Evolutionary conservation across 2,797 vertebrate species (phyloP).

Genomic region (Phalloptychus januarius): DNA sequence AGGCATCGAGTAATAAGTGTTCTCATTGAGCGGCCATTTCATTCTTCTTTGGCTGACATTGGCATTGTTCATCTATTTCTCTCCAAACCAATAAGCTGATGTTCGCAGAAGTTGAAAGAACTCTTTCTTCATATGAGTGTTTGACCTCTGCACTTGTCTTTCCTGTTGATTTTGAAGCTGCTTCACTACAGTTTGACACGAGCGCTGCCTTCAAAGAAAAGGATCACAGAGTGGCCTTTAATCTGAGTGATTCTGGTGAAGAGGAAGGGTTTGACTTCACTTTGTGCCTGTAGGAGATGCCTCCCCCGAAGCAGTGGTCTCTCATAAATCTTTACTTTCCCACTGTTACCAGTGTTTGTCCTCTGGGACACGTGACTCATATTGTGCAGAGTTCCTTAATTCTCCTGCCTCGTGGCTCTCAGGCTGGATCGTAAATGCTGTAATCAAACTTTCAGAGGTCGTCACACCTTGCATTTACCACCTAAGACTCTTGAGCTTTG

Average conservation of each 20-base stretch:
- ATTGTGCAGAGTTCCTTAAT: conserved; percentile 32
- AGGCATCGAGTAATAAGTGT: not conserved
- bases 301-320: conserved; percentile 35
- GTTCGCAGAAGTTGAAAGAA: conserved; percentile 44
- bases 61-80: not conserved
- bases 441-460: conserved; percentile 1
- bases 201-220: conserved; percentile 56
- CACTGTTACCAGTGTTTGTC: conserved; percentile 29
- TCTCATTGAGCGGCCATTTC: not conserved
- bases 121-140: conserved; percentile 40
- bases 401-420: conserved; percentile 10
- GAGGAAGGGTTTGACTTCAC: conserved; percentile 34
- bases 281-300: conserved; percentile 36
- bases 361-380: conserved; percentile 37
- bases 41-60: not conserved
- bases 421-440: not conserved
- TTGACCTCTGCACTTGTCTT: conserved; percentile 47
- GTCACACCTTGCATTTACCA: not conserved
- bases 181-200: conserved; percentile 34
- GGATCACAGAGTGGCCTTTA: conserved; percentile 34
- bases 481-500: not conserved
- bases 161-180: conserved; percentile 30
- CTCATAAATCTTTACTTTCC: conserved; percentile 44
- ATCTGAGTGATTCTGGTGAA: conserved; percentile 49
- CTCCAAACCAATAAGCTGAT: conserved; percentile 8